Base-by-base conservation (phyloP, 2,888 invertebrate genomes). In the Colletes collaris region DNA sequence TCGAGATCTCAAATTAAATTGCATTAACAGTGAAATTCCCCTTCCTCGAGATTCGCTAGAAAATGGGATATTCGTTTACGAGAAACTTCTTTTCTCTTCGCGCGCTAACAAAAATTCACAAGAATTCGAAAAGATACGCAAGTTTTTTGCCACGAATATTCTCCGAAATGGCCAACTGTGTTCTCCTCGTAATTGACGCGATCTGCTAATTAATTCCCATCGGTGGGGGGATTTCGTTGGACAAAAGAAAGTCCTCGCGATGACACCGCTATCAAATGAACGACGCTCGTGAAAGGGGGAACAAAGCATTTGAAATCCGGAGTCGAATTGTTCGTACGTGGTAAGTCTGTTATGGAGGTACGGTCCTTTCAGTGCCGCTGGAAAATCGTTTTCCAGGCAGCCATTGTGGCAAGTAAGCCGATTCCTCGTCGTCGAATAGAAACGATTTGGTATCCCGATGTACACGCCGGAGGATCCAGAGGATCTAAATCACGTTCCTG, bases 321-420 rank as follows among this genome's bases (percentile, higher is more conserved):
- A 63, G 46, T 83, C 76, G 82, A 80, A 86, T 86, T 86, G 86
- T 86, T 84, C 84, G 84, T 75, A 86, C 79, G 86, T 82, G 82
- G 86, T 84, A 86, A 86, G 86, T 84, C 86, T 77, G 86, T 86
- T 86, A 86, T 78, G 76, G 78, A 70, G 82, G 79, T 76, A 76
- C 50, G 82, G 68, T 80, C 84, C 76, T 86, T 86, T 82, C 76
- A 82, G 66, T 66, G 69, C 55, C 73, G 55, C 52, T 56, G 76
- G 80, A 77, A 86, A 86, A 86, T 86, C 84, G 86, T 86, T 86
- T 83, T 86, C 76, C 78, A 74, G 74, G 68, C 66, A 56, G 58
- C 77, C 78, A 87, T 87, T 87, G 87, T 86, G 78, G 77, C 65
- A 8, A 50, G 76, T 87, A 88, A 87, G 87, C 88, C 88, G 87